Base-by-base conservation (phyloP, 2,113 vertebrate genomes). In the Boleophthalmus pectinirostris region DNA sequence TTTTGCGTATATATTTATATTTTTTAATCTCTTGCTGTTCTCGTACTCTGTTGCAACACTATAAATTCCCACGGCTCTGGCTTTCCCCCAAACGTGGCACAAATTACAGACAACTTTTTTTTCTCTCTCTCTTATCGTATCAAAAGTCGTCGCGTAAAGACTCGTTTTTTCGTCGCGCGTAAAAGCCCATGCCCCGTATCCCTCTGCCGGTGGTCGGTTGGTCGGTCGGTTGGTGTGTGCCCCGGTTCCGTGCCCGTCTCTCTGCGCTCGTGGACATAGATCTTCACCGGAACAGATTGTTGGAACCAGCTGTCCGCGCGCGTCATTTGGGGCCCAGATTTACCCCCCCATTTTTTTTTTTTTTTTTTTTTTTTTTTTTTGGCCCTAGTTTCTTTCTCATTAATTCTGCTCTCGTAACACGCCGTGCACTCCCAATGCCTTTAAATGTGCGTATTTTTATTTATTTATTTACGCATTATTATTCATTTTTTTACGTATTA, bases 241-340 rank as follows among this genome's bases (percentile, higher is more conserved):
- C 11, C 11, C 18, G 72, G 66, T 74, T 45, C 0, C 12, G 45
- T 20, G 16, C 65, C 66, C 25, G 70, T 78, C 49, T 53, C 45
- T 12, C 45, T 46, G 16, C 68, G 72, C 66, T 3, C 12, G 16
- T 29, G 69, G 67, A 69, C 69, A 81, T 77, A 80, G 82, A 84
- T 82, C 75, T 80, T 51, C 23, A 63, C 73, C 61, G 43, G 2
- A 80, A 81, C 78, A 82, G 83, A 82, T 69, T 68, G 88, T 21
- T 15, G 5, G 61, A 83, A 77, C 15, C 79, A 86, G 82, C 78
- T 88, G 85, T 82, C 85, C 73, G 8, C 78, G 73, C 66, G 81
- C 66, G 82, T 43, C 74, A 54, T 79, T 80, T 57, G 72, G 71
- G 78, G 75, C 69, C 68, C 65, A 23, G 8, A 9, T 60, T 65